Evolutionary conservation across 2,113 vertebrate species (phyloP).

Genomic region (Tetraodon nigroviridis): DNA sequence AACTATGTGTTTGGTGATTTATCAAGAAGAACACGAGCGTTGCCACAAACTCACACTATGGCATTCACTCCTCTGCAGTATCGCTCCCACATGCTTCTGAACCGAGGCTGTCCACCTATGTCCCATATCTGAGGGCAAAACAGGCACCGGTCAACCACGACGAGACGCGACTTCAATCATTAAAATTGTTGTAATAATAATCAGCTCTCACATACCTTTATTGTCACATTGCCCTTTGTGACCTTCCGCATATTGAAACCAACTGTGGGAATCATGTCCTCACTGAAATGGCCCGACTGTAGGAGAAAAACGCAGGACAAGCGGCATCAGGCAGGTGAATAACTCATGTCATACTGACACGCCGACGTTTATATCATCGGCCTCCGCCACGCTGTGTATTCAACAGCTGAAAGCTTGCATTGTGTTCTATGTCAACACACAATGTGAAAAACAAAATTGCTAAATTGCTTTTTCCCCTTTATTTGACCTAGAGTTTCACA

Average conservation of each 20-base stretch:
- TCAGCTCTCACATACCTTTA: conserved; percentile 65
- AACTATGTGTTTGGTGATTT: neutral
- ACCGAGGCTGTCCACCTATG: conserved; percentile 98
- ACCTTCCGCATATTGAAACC: conserved; percentile 88
- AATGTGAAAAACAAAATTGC: too few species aligned
- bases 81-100: conserved; percentile 99
- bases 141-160: neutral
- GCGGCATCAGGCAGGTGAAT: neutral
- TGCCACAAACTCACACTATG: conserved; percentile 86
- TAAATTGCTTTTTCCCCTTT: too few species aligned
- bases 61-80: conserved; percentile 98
- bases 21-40: neutral
- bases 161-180: neutral
- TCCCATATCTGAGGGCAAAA: conserved; percentile 87
- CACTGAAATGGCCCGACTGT: conserved; percentile 83
- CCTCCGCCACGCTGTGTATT: too few species aligned
- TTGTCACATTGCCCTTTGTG: conserved; percentile 79
- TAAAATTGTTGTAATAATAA: neutral
- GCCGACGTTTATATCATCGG: too few species aligned
- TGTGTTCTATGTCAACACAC: too few species aligned
- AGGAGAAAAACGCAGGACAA: conserved; percentile 7
- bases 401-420: too few species aligned
- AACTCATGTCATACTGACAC: neutral
- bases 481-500: too few species aligned
- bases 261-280: conserved; percentile 89